These are phyloP conservation scores for Temnothorax nylanderi DNA, from an alignment of 1,140 invertebrate species.

Conservation along the genomic window DNA sequence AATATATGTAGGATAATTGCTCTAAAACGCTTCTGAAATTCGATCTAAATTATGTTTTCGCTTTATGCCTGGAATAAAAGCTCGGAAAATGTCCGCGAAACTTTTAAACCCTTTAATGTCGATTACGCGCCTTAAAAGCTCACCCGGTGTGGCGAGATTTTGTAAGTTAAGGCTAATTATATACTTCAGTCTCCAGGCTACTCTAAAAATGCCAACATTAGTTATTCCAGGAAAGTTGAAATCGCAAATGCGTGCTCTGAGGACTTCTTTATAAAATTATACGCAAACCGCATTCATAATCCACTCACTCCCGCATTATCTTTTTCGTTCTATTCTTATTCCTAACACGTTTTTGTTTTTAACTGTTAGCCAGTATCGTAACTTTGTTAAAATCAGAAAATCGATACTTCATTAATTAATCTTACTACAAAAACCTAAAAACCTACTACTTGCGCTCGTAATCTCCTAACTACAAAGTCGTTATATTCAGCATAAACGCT, in stretches of 20 bases:
- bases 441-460: background rate
- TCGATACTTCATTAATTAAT: background rate
- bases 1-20: constrained; percentile 15
- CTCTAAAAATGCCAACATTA: constrained; percentile 56
- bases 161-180: constrained; percentile 61
- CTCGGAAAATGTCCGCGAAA: constrained; percentile 41
- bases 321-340: constrained; percentile 1
- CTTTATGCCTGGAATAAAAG: constrained; percentile 31
- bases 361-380: background rate
- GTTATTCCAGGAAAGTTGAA: constrained; percentile 44
- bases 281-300: constrained; percentile 26
- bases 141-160: constrained; percentile 41
- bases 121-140: constrained; percentile 58
- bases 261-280: constrained; percentile 49
- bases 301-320: background rate
- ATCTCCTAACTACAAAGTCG: background rate
- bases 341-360: background rate
- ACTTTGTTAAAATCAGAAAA: background rate
- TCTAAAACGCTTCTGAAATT: constrained; percentile 46
- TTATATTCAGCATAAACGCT: background rate
- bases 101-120: constrained; percentile 55
- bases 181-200: constrained; percentile 39
- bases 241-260: constrained; percentile 25
- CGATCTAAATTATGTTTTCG: constrained; percentile 52
- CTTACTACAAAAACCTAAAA: too few species aligned